These are phyloP conservation scores for Terrapene triunguis DNA, from an alignment of 2,113 vertebrate genomes.

Conservation along the genomic window DNA sequence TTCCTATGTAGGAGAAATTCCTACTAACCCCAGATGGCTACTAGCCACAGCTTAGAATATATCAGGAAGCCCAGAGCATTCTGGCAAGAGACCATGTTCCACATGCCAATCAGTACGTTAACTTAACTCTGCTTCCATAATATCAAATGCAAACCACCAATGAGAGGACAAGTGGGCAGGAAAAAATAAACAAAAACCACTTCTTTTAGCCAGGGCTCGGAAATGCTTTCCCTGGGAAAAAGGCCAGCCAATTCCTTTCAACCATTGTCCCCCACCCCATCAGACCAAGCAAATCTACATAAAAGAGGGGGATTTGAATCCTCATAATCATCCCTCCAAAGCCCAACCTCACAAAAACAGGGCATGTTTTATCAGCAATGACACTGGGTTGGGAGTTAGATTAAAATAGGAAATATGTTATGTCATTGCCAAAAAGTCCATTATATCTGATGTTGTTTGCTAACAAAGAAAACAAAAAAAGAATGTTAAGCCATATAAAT, in stretches of 20 bases:
- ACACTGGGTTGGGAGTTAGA: neutral
- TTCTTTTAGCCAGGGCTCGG: neutral
- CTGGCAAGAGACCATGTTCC: neutral
- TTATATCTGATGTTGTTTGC: neutral
- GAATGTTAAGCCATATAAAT: neutral
- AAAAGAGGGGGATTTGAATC: neutral
- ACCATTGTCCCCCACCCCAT: neutral
- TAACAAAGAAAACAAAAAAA: neutral
- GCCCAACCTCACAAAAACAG: neutral
- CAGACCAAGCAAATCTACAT: neutral
- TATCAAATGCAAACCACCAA: neutral
- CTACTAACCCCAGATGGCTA: neutral
- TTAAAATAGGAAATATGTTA: neutral
- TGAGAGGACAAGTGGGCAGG: neutral
- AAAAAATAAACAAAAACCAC: neutral
- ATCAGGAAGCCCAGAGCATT: neutral
- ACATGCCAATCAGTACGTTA: neutral
- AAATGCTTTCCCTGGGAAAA: neutral
- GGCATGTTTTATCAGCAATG: neutral
- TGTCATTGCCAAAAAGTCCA: neutral
- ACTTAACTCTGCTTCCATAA: neutral
- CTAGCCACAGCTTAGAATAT: neutral
- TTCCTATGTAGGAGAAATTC: neutral
- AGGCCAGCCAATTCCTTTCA: neutral
- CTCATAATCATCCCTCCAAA: neutral